phyloP scores from a whole-genome alignment of 1,140 invertebrate species.

The Caenorhabditis briggsae region DNA sequence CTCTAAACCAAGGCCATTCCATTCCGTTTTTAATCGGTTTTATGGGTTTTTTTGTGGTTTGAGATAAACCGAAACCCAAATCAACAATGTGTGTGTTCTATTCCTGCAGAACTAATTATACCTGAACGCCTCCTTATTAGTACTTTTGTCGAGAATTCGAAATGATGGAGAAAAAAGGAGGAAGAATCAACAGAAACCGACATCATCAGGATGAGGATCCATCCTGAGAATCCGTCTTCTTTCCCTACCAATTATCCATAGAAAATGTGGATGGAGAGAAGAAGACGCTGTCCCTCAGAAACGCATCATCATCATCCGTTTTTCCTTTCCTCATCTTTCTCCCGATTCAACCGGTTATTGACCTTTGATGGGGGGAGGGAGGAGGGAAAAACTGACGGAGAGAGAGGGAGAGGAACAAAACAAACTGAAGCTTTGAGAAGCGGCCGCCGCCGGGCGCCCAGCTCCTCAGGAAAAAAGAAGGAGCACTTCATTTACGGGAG shows the following conservation, averaged over 20 bases:
- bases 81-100: too few relatives aligned
- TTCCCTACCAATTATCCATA: slow-evolving; percentile 18
- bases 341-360: slow-evolving; percentile 57
- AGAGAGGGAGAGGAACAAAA: slow-evolving; percentile 1
- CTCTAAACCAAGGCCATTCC: neutral
- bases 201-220: too few relatives aligned
- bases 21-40: slow-evolving; percentile 36
- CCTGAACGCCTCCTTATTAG: too few relatives aligned
- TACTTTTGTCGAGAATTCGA: too few relatives aligned
- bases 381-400: neutral
- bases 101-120: too few relatives aligned
- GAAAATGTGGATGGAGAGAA: too few relatives aligned
- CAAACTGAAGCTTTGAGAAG: neutral
- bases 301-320: slow-evolving; percentile 11
- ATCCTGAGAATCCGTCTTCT: too few relatives aligned
- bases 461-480: neutral
- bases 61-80: neutral
- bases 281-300: neutral
- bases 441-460: neutral
- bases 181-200: too few relatives aligned
- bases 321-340: neutral
- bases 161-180: too few relatives aligned
- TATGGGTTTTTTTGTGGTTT: slow-evolving; percentile 2
- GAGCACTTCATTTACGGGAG: neutral
- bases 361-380: slow-evolving; percentile 53